Conservation (phyloP, 1,140 invertebrate species). For the Hycleus phaleratus region DNA sequence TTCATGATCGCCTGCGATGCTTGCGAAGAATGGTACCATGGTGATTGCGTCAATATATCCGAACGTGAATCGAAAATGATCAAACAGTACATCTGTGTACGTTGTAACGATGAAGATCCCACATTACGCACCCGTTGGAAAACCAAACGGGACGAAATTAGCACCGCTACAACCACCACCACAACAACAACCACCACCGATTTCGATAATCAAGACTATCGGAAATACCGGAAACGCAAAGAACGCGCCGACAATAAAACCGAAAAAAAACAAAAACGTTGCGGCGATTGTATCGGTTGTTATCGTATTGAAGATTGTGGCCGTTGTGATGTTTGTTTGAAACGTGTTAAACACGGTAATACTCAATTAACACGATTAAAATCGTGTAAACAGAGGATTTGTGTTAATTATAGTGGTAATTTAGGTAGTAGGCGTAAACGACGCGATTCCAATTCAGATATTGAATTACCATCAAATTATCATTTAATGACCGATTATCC, state of each 20-base stretch:
- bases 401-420: slow-evolving; percentile 41
- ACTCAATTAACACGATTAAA: slow-evolving; percentile 54
- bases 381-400: slow-evolving; percentile 58
- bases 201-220: slow-evolving; percentile 26
- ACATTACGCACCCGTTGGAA: slow-evolving; percentile 72
- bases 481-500: slow-evolving; percentile 41
- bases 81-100: slow-evolving; percentile 86
- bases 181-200: slow-evolving; percentile 36
- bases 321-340: slow-evolving; percentile 73
- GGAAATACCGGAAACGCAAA: slow-evolving; percentile 44
- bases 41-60: slow-evolving; percentile 93
- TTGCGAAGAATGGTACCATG: slow-evolving; percentile 98
- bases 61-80: slow-evolving; percentile 89
- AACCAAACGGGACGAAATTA: slow-evolving; percentile 48
- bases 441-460: slow-evolving; percentile 36
- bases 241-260: slow-evolving; percentile 36
- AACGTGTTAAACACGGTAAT: slow-evolving; percentile 64
- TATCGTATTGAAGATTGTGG: slow-evolving; percentile 76
- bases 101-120: slow-evolving; percentile 76
- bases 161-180: slow-evolving; percentile 9
- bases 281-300: slow-evolving; percentile 79
- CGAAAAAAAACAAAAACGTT: slow-evolving; percentile 48
- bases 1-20: slow-evolving; percentile 98
- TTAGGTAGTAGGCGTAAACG: slow-evolving; percentile 25
- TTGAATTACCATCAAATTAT: slow-evolving; percentile 28